Evolutionary conservation across 2,113 vertebrate species (phyloP), one percentile per base, ranked within the genome.

Genomic region (Upupa epops): DNA sequence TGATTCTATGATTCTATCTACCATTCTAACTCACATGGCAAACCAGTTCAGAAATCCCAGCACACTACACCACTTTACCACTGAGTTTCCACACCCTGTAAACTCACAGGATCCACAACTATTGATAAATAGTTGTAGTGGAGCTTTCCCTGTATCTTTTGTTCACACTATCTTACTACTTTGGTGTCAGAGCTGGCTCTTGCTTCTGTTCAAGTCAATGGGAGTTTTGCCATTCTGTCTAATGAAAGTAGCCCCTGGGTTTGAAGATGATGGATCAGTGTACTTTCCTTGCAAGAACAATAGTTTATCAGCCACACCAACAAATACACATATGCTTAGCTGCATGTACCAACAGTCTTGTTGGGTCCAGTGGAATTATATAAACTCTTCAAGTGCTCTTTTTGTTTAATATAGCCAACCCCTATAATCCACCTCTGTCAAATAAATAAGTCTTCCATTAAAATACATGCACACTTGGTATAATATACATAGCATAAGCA

Each of bases 71-170:
- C 22, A 56, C 37, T 85, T 91, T 66, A 56, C 24, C 91, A 83
- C 31, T 49, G 52, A 91, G 40, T 13, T 31, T 94, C 49, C 88
- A 88, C 80, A 78, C 80, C 92, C 86, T 78, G 58, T 86, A 93
- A 80, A 61, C 83, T 95, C 64, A 28, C 49, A 60, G 92, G 61
- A 79, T 94, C 88, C 83, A 75, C 20, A 83, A 13, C 40, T 61
- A 65, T 74, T 80, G n/a, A 90, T 88, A 93, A 95, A 88, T 83
- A 86, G 56, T 83, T 64, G 36, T 75, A 90, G 90, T 55, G 31
- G 34, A 90, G 42, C 32, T 11, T 81, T 81, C 8, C 6, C 76
- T 71, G 3, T 78, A 78, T 54, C 61, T 93, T 90, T 60, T 95
- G 73, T 93, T 95, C 93, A 86, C 76, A 60, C 45, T 91, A 75